Evolutionary conservation across 1,140 invertebrate genomes (phyloP).

Genomic region (Halotydeus destructor): DNA sequence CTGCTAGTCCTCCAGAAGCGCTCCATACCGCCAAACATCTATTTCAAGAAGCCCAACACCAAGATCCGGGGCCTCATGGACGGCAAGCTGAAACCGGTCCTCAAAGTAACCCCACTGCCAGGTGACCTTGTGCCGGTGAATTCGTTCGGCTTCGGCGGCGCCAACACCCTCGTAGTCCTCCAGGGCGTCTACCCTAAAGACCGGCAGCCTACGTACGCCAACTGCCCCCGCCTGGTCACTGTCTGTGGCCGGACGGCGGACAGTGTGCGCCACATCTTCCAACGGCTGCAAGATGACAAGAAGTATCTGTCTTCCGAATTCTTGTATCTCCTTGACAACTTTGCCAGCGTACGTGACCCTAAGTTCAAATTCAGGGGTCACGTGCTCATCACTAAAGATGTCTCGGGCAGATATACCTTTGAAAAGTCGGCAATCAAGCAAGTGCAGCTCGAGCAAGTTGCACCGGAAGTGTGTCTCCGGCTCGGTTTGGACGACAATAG

Average conservation of each 20-base stretch:
- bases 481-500: too few relatives aligned
- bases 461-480: too few relatives aligned
- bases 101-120: constrained; percentile 14
- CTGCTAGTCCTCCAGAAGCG: constrained; percentile 47
- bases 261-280: too few relatives aligned
- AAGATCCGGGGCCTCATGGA: constrained; percentile 68
- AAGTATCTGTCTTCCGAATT: too few relatives aligned
- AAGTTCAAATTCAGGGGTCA: too few relatives aligned
- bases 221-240: constrained; percentile 4
- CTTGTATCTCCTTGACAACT: too few relatives aligned
- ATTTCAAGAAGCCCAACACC: constrained; percentile 62
- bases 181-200: constrained; percentile 33
- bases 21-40: constrained; percentile 72
- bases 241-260: constrained; percentile 1
- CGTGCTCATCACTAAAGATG: too few relatives aligned
- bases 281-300: too few relatives aligned
- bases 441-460: too few relatives aligned
- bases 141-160: constrained; percentile 15
- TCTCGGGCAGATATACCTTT: too few relatives aligned
- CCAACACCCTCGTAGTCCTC: constrained; percentile 24
- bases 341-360: too few relatives aligned
- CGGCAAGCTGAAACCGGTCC: constrained; percentile 48
- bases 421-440: too few relatives aligned
- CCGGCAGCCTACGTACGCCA: not conserved
- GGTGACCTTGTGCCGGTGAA: constrained; percentile 12